Base-by-base conservation (phyloP, 2,888 invertebrate genomes). In the Hyles lineata region DNA sequence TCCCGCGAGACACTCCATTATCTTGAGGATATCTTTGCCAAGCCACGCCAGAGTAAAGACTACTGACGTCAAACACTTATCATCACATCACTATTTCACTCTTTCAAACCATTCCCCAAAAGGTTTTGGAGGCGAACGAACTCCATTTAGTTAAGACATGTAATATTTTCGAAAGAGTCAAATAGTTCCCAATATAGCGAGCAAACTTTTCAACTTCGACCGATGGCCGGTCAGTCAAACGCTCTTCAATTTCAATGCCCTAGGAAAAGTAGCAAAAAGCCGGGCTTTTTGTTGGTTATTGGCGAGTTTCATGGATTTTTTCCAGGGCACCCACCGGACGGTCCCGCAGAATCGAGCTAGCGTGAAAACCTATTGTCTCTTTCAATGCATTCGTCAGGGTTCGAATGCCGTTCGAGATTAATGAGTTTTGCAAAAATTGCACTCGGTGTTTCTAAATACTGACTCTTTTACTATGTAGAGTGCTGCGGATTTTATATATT, bases 291-390 rank as follows among this genome's bases (percentile, higher is more conserved):
- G 43, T 67, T 67, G 67, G 43, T 67, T 67, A 67, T 43, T 67
- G 43, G 67, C 43, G 23, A 67, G 21, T 50, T 67, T 50, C 67
- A 50, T 50, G 43, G 67, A 67, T 67, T 67, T 63, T 50, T 23
- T 43, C 50, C 8, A 55, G 55, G 19, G 50, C 67, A 50, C 50
- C 50, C 67, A 17, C 43, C 50, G 43, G 15, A 5, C 43, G 63
- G 43, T 23, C 1, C n/a, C 35, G 21, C n/a, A 21, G n/a, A 62
- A 43, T 17, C 43, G 43, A 6, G 43, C 43, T 23, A 67, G 50
- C 67, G 50, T 67, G 23, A 50, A 67, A 67, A 43, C 23, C 67
- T 67, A 67, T 67, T 67, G 67, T 67, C 67, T 67, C 21, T 50
- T 11, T 21, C 23, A 67, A 67, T 67, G 67, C 67, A 67, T 50